phyloP scores from a whole-genome alignment of 2,888 invertebrate species.

The Catocala sponsa region DNA sequence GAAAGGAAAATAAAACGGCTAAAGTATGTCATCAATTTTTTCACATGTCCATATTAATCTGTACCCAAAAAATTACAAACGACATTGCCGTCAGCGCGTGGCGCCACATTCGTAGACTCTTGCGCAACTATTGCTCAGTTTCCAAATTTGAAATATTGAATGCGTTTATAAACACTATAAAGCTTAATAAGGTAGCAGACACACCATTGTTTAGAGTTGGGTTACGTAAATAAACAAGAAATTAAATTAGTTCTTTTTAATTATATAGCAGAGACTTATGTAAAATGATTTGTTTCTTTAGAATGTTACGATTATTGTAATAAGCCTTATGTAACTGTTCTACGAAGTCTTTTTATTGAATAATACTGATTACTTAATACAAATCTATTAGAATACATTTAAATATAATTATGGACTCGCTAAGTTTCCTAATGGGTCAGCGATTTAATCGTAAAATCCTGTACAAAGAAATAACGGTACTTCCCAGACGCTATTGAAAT shows the following conservation, averaged over 20 bases:
- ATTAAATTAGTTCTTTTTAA: slow-evolving; percentile 8
- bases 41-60: slow-evolving; percentile 50
- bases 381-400: too few species aligned
- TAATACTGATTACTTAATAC: too few species aligned
- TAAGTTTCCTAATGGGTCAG: too few species aligned
- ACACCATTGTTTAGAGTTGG: slow-evolving; percentile 49
- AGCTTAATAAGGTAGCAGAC: slow-evolving; percentile 61
- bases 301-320: not conserved
- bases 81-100: slow-evolving; percentile 62
- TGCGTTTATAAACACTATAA: slow-evolving; percentile 67
- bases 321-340: too few species aligned
- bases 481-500: too few species aligned
- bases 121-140: slow-evolving; percentile 70
- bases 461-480: too few species aligned
- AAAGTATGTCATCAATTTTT: too few species aligned
- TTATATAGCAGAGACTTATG: slow-evolving; percentile 3
- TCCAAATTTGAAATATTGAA: slow-evolving; percentile 81
- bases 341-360: too few species aligned
- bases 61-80: slow-evolving; percentile 49
- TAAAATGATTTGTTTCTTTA: slow-evolving; percentile 8
- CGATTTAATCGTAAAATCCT: too few species aligned
- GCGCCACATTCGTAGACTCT: slow-evolving; percentile 69
- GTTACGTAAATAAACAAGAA: slow-evolving; percentile 28
- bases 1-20: too few species aligned
- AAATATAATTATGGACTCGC: too few species aligned